Percentiles rank a stretch among this genome's conserved stretches.
These are phyloP conservation scores for Acrobasis consociella DNA, from an alignment of 2,888 invertebrate species.

Conservation along the genomic window DNA sequence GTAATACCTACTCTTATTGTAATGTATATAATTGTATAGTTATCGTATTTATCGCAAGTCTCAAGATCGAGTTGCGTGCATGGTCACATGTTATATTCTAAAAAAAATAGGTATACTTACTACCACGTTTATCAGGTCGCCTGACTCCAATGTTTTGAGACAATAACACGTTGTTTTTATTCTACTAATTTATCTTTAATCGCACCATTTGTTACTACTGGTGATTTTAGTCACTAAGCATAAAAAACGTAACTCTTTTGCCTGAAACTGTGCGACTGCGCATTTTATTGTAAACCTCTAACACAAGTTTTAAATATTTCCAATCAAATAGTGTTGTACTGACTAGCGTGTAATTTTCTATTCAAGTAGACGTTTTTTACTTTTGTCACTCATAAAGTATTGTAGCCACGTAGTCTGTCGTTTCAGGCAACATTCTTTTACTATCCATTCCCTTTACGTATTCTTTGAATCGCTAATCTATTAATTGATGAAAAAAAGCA, in stretches of 20 bases:
- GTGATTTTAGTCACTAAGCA: background rate
- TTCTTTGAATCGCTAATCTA: background rate
- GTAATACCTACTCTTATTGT: slow-evolving; percentile 76
- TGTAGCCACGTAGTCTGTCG: slow-evolving; percentile 34
- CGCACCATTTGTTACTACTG: slow-evolving; percentile 6
- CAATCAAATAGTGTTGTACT: slow-evolving; percentile 57
- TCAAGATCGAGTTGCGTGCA: slow-evolving; percentile 45
- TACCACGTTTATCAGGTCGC: background rate
- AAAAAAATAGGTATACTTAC: slow-evolving; percentile 1
- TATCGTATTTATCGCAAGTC: slow-evolving; percentile 55
- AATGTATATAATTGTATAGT: slow-evolving; percentile 69
- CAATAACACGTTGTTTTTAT: slow-evolving; percentile 25
- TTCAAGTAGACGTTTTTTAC: slow-evolving; percentile 41
- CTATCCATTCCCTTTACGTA: background rate
- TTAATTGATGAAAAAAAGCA: background rate
- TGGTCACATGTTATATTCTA: slow-evolving; percentile 29
- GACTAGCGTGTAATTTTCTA: slow-evolving; percentile 63
- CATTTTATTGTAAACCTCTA: slow-evolving; percentile 25
- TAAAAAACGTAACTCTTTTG: slow-evolving; percentile 4
- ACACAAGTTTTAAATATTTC: slow-evolving; percentile 40
- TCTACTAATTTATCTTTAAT: slow-evolving; percentile 17
- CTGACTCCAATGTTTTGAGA: slow-evolving; percentile 17
- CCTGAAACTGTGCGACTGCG: slow-evolving; percentile 8
- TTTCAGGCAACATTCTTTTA: slow-evolving; percentile 24
- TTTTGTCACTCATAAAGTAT: slow-evolving; percentile 32